These are phyloP conservation scores for Xiphophorus birchmanni DNA, from an alignment of 2,797 vertebrate genomes.

Conservation along the genomic window DNA sequence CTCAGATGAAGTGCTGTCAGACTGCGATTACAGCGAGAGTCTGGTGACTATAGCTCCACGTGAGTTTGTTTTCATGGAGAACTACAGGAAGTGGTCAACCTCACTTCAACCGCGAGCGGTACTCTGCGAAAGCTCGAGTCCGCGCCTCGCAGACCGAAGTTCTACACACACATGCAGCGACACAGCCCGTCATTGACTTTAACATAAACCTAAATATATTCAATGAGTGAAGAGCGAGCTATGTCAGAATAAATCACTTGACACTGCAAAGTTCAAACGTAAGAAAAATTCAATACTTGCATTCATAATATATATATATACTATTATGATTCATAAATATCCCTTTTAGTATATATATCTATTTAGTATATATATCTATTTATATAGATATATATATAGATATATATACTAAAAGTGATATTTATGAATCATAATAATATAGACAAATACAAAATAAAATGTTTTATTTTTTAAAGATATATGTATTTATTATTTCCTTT, in stretches of 20 bases:
- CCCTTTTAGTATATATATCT: no score
- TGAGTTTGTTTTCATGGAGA: constrained; percentile 82
- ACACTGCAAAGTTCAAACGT: background rate
- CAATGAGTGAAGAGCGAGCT: background rate
- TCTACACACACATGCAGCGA: background rate
- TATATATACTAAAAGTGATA: background rate
- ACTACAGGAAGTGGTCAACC: constrained; percentile 72
- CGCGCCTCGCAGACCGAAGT: background rate
- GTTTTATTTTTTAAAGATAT: background rate
- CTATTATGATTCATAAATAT: no score
- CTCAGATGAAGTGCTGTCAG: constrained; percentile 9
- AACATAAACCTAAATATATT: background rate
- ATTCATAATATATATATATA: background rate
- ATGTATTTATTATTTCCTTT: background rate
- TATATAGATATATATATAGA: no score
- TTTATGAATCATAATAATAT: background rate
- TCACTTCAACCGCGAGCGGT: constrained; percentile 21
- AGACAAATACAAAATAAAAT: background rate
- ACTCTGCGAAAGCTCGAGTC: constrained; percentile 15
- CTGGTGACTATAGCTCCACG: constrained; percentile 67
- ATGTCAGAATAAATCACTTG: background rate
- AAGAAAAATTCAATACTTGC: background rate
- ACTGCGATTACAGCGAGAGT: constrained; percentile 37
- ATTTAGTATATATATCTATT: no score
- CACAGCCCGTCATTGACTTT: background rate